Percentiles rank a stretch among this genome's conserved stretches.
phyloP scores from a whole-genome alignment of 2,797 vertebrate species.

The Pseudocheirus occidentalis region DNA sequence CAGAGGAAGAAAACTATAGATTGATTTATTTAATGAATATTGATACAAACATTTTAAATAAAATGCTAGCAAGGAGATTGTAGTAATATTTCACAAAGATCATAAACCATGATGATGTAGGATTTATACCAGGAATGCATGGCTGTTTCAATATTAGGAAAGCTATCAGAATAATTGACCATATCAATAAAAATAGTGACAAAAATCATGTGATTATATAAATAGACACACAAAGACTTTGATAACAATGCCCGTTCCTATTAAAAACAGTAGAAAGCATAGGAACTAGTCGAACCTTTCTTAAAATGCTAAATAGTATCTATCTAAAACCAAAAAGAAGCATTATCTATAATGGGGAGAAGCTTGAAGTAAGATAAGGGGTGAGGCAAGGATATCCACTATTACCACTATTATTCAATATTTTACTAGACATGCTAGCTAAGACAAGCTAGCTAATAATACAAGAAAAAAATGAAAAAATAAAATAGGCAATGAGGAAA shows the following conservation, averaged over 20 bases:
- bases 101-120: background rate
- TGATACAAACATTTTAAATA: background rate
- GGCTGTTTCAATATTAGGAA: background rate
- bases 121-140: background rate
- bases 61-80: background rate
- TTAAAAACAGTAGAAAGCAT: background rate
- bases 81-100: background rate
- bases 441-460: background rate
- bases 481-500: background rate
- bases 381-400: background rate
- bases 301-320: background rate
- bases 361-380: background rate
- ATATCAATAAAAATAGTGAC: background rate
- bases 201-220: background rate
- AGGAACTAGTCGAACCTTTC: background rate
- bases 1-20: background rate
- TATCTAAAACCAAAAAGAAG: background rate
- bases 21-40: background rate
- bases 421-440: background rate
- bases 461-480: background rate
- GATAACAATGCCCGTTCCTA: background rate
- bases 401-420: background rate
- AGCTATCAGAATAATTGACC: background rate
- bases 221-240: background rate
- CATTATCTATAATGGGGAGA: background rate